These are phyloP conservation scores for Gasterosteus aculeatus DNA, from an alignment of 2,113 vertebrate genomes.

Conservation along the genomic window DNA sequence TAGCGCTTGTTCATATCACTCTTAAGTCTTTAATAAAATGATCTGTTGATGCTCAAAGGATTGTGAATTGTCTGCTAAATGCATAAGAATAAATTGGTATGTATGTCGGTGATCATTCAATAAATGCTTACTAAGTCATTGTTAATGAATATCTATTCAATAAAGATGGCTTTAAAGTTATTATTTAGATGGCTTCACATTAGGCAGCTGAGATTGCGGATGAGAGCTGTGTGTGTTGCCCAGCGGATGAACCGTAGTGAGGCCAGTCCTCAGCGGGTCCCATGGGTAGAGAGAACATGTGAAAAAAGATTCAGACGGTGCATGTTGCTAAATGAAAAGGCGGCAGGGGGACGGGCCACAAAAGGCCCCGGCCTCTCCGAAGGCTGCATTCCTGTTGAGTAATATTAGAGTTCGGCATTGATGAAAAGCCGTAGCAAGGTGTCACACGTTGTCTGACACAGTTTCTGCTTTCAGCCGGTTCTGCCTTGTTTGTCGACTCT, in stretches of 20 bases:
- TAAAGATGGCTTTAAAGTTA: background rate
- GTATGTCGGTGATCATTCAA: too few relatives aligned
- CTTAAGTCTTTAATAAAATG: background rate
- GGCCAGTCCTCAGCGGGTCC: background rate
- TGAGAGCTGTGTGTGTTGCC: conserved; percentile 6
- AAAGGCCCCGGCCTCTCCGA: conserved; percentile 43
- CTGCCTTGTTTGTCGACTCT: conserved; percentile 74
- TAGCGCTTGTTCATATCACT: background rate
- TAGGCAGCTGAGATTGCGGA: background rate
- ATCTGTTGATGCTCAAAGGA: background rate
- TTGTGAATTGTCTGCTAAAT: background rate
- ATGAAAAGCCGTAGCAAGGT: conserved; percentile 63
- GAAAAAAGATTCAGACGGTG: conserved; percentile 8
- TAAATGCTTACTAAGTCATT: background rate
- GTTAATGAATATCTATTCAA: too few relatives aligned
- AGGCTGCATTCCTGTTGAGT: conserved; percentile 68
- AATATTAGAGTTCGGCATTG: conserved; percentile 72
- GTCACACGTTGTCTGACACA: conserved; percentile 67
- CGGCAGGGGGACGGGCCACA: conserved; percentile 23
- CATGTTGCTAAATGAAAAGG: conserved; percentile 18
- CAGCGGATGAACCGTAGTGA: background rate
- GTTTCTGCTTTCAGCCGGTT: conserved; percentile 70
- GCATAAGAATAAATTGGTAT: background rate
- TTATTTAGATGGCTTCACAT: background rate
- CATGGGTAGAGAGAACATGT: background rate